These are phyloP conservation scores for Achatina immaculata DNA, from an alignment of 1,140 invertebrate genomes.

Conservation along the genomic window DNA sequence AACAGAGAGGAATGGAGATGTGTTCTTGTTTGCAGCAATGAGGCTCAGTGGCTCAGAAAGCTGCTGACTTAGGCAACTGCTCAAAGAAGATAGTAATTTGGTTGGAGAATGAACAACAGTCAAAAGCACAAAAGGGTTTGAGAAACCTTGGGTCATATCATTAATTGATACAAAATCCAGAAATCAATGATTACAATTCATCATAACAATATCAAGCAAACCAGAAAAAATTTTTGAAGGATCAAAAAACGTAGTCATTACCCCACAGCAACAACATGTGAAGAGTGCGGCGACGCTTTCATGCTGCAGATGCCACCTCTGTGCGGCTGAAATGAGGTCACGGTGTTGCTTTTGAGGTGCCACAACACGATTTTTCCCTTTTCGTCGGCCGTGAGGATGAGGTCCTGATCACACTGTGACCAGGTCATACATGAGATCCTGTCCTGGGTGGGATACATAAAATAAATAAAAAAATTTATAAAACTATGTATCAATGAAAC, in stretches of 20 bases:
- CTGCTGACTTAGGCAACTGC: too few species aligned
- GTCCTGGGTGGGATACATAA: constrained; percentile 46
- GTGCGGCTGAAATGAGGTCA: constrained; percentile 70
- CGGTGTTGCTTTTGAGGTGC: constrained; percentile 75
- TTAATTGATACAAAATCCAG: too few species aligned
- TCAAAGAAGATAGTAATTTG: too few species aligned
- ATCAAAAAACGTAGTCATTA: constrained; percentile 56
- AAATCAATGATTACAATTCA: too few species aligned
- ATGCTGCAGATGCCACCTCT: constrained; percentile 74
- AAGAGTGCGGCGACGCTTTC: constrained; percentile 77
- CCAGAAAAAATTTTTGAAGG: background rate
- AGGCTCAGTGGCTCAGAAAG: too few species aligned
- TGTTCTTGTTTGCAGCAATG: too few species aligned
- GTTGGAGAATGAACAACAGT: too few species aligned
- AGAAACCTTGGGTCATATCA: too few species aligned
- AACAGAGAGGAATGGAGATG: too few species aligned
- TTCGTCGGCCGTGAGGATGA: constrained; percentile 69
- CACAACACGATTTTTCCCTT: constrained; percentile 77
- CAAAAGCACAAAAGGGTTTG: too few species aligned
- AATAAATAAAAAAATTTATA: background rate
- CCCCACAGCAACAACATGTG: constrained; percentile 78
- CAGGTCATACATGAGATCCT: constrained; percentile 61
- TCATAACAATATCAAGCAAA: too few species aligned
- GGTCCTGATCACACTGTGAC: constrained; percentile 47
- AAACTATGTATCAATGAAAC: background rate